Percentiles rank a stretch among this genome's conserved stretches.
Conservation (phyloP, 2,797 vertebrate genomes). For the Centropyge bicolor region DNA sequence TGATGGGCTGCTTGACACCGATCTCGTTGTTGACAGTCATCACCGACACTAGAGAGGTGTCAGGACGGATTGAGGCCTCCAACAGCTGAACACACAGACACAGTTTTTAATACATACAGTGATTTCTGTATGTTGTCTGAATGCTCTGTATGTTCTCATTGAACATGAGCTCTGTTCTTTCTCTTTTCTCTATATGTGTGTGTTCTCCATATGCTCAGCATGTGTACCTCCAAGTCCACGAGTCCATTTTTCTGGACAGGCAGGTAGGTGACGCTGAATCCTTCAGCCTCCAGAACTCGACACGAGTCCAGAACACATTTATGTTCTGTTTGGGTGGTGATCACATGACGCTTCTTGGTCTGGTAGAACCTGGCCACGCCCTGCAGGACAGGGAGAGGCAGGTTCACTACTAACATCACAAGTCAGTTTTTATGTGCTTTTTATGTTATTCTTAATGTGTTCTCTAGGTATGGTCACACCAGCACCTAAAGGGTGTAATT, state of each 20-base stretch:
- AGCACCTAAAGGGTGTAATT: not conserved
- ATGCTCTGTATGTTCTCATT: not conserved
- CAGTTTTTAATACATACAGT: not conserved
- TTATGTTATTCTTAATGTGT: not conserved
- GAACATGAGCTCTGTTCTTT: not conserved
- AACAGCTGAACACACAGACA: conserved; percentile 82
- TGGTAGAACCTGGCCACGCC: conserved; percentile 96
- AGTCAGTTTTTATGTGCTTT: not conserved
- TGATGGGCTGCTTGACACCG: conserved; percentile 93
- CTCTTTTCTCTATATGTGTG: no score
- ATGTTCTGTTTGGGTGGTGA: conserved; percentile 97
- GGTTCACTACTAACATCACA: not conserved
- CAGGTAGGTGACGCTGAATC: conserved; percentile 93
- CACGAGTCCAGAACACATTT: conserved; percentile 99
- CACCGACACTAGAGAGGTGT: conserved; percentile 94
- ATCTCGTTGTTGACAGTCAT: conserved; percentile 99
- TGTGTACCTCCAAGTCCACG: conserved; percentile 90
- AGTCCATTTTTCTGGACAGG: conserved; percentile 93
- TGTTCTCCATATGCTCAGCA: not conserved
- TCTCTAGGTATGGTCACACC: not conserved
- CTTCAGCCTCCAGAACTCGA: conserved; percentile 93
- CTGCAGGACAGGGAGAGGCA: conserved; percentile 74
- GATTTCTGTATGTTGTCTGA: not conserved
- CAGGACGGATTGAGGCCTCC: conserved; percentile 89
- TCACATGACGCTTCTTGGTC: conserved; percentile 92